These are phyloP conservation scores for Cryptoprocta ferox DNA, from an alignment of 2,797 vertebrate genomes.

Conservation along the genomic window DNA sequence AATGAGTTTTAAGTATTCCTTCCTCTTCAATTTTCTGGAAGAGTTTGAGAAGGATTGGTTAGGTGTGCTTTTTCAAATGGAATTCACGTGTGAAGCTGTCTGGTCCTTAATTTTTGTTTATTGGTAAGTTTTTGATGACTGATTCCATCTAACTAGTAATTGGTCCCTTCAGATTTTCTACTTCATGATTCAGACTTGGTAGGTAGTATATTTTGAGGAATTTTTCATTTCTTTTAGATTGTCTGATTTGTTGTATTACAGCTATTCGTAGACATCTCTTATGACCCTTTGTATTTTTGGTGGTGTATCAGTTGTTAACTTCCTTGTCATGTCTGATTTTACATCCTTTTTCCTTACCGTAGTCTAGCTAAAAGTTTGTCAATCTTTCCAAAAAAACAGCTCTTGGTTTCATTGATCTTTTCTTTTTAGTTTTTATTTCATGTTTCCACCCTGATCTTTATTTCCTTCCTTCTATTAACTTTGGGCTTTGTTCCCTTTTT, in stretches of 20 bases:
- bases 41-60: neutral
- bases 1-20: neutral
- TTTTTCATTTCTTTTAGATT: neutral
- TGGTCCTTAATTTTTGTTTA: neutral
- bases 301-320: no score
- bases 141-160: neutral
- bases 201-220: neutral
- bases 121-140: neutral
- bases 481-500: neutral
- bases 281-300: neutral
- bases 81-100: neutral
- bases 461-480: neutral
- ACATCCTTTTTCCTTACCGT: neutral
- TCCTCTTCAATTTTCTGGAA: neutral
- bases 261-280: neutral
- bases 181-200: neutral
- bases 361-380: neutral
- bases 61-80: neutral
- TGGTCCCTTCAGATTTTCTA: neutral
- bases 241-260: neutral
- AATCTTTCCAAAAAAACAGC: neutral
- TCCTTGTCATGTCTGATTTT: neutral
- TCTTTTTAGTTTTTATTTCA: neutral
- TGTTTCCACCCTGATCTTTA: neutral
- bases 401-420: neutral